These are phyloP conservation scores for Eupsilia transversa DNA, from an alignment of 2,888 invertebrate genomes.

Conservation along the genomic window DNA sequence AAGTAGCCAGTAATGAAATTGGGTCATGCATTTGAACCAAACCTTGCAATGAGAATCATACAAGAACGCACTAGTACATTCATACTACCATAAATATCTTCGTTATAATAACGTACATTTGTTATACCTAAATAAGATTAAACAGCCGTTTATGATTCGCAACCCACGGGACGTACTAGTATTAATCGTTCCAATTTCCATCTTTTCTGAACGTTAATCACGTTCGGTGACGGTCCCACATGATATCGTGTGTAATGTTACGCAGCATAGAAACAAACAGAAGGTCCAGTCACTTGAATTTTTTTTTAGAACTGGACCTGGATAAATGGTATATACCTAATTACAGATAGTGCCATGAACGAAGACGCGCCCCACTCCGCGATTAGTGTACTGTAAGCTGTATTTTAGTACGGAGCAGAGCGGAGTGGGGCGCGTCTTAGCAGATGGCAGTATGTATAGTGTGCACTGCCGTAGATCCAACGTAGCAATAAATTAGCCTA, in stretches of 20 bases:
- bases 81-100: background rate
- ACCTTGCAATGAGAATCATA: background rate
- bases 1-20: background rate
- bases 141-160: constrained; percentile 25
- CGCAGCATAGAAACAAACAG: constrained; percentile 20
- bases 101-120: constrained; percentile 10
- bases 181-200: constrained; percentile 62
- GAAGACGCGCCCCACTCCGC: too few relatives aligned
- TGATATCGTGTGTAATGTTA: constrained; percentile 48
- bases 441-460: too few relatives aligned
- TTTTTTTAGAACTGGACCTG: too few relatives aligned
- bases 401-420: too few relatives aligned
- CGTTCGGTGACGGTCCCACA: constrained; percentile 54
- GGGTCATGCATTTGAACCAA: background rate
- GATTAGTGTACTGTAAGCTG: too few relatives aligned
- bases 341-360: too few relatives aligned
- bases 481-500: background rate
- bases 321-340: too few relatives aligned
- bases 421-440: too few relatives aligned
- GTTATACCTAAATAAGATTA: constrained; percentile 30
- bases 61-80: background rate
- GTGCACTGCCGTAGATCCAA: too few relatives aligned
- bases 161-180: constrained; percentile 42
- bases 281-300: too few relatives aligned
- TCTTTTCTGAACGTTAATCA: constrained; percentile 65